These are phyloP conservation scores for Canis aureus DNA, from an alignment of 2,113 vertebrate species.

Conservation along the genomic window DNA sequence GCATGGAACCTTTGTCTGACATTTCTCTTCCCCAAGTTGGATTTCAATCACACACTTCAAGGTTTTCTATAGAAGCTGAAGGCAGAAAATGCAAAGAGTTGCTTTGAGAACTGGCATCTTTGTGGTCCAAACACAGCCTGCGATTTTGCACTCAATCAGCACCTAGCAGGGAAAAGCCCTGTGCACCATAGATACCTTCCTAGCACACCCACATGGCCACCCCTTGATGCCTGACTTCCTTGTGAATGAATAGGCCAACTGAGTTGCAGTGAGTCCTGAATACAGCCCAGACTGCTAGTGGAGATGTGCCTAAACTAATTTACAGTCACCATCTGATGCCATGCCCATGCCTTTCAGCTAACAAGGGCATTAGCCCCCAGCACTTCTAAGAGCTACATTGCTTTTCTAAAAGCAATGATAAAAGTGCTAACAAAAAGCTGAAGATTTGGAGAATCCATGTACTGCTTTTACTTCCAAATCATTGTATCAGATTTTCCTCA, in stretches of 20 bases:
- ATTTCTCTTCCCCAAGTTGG: neutral
- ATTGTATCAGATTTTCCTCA: slow-evolving; percentile 50
- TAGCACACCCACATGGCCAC: accelerated
- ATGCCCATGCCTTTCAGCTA: neutral
- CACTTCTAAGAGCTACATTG: slow-evolving; percentile 20
- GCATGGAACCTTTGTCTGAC: neutral
- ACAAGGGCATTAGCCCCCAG: neutral
- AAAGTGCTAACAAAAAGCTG: slow-evolving; percentile 57
- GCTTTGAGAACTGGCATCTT: neutral
- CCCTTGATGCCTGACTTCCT: neutral
- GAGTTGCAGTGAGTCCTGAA: neutral
- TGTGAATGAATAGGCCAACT: neutral
- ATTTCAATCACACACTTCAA: neutral
- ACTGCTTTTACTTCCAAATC: neutral
- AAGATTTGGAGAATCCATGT: neutral
- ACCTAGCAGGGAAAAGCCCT: accelerated
- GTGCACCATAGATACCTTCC: neutral
- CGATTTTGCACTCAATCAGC: neutral
- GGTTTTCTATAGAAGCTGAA: neutral
- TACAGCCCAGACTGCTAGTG: neutral
- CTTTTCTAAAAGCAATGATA: slow-evolving; percentile 66
- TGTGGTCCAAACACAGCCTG: neutral
- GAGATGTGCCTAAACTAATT: slow-evolving; percentile 19
- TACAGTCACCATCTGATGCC: neutral
- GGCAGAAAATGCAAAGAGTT: neutral